A percentile compares a stretch with the other conserved stretches of the same genome.
Conservation (phyloP, 2,888 invertebrate species). For the Andrena fulva region DNA sequence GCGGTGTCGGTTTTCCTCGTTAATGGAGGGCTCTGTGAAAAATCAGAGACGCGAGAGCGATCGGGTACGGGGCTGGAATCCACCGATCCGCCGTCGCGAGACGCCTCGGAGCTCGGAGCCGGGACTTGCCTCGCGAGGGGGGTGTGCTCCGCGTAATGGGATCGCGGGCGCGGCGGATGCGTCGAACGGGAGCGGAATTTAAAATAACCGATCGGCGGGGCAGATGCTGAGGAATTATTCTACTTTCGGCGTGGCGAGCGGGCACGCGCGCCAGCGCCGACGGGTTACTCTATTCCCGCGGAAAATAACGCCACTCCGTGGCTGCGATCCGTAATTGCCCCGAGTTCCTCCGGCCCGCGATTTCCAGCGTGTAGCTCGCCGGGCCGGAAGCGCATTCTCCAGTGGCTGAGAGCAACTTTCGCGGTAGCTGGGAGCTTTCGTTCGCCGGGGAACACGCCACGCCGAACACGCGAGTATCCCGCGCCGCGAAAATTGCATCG, state of each 20-base stretch:
- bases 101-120: background rate
- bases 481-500: constrained; percentile 8
- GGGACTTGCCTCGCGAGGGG: background rate
- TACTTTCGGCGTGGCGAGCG: background rate
- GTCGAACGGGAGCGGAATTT: constrained; percentile 26
- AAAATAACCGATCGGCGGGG: constrained; percentile 9
- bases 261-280: background rate
- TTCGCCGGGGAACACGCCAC: constrained; percentile 9
- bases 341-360: background rate
- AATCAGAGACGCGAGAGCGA: background rate
- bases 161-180: background rate
- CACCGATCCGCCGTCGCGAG: constrained; percentile 1
- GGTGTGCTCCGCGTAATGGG: background rate
- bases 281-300: constrained; percentile 21
- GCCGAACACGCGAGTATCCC: constrained; percentile 14
- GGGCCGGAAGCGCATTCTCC: constrained; percentile 12
- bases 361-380: constrained; percentile 12
- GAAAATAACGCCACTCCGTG: constrained; percentile 15
- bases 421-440: background rate
- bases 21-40: constrained; percentile 6
- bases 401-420: constrained; percentile 1
- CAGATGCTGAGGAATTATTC: background rate
- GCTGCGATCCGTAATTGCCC: constrained; percentile 31
- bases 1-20: background rate
- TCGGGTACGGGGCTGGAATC: constrained; percentile 4